Base-by-base conservation (phyloP, 2,797 vertebrate species). In the Lepilemur septentrionalis region DNA sequence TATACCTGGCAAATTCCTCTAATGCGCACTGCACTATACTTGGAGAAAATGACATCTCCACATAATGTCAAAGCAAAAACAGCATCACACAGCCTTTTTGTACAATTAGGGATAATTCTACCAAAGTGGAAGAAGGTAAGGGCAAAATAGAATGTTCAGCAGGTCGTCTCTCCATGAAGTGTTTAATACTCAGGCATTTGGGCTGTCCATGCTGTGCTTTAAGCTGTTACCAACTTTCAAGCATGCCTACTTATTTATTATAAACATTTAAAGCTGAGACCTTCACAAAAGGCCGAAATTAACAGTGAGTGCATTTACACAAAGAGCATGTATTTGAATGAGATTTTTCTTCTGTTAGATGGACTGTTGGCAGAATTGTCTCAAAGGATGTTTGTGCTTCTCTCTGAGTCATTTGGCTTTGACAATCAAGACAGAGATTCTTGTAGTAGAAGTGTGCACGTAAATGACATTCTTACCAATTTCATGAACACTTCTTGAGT, bases 91-190 rank as follows among this genome's bases (percentile, higher is more conserved):
- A 17, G 0, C 1, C 91, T 98, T 97, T 97, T 97, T 96, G 48
- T 94, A 95, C 88, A 97, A 97, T 82, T 25, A 98, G 20, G 80
- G 80, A 92, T 98, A 97, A 98, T 97, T 97, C 98, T 82, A 73
- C 52, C 18, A 96, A 96, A 97, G 67, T 59, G 97, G 89, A 97
- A 85, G 67, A 93, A 94, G 73, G 63, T 92, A 63, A 85, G 59
- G 97, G 35, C 79, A 92, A 96, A 97, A 96, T 81, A 92, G 67
- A 97, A 73, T 48, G 96, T 96, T 96, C 92, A 50, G 89, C 79
- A 86, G 87, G 14, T 23, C 83, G 94, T 90, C 70, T 70, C 94
- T 80, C 89, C 23, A 95, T 65, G 12, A 95, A 72, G 59, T 95
- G 25, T 93, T 94, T 96, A 93, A 95, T 61, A 91, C 61, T 48